Percentiles rank a stretch among this genome's conserved stretches.
phyloP scores from a whole-genome alignment of 2,113 vertebrate species.

The Cardinalis cardinalis region DNA sequence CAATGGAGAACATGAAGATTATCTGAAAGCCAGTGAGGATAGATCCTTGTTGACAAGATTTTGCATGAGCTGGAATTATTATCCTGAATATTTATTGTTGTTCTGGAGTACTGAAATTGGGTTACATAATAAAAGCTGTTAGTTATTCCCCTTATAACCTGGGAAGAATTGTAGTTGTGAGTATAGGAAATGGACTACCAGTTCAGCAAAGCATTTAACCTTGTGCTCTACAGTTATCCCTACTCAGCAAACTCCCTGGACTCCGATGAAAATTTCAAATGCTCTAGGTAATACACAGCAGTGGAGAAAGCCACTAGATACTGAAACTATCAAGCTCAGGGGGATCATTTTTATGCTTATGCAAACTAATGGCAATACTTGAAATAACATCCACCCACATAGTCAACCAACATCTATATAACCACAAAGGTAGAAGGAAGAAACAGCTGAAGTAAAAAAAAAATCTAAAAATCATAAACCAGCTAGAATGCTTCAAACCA shows the following conservation, averaged over 20 bases:
- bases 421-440: background rate
- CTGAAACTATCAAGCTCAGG: background rate
- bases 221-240: background rate
- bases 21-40: background rate
- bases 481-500: background rate
- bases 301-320: background rate
- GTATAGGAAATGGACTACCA: background rate
- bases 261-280: background rate
- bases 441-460: background rate
- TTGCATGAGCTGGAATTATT: background rate
- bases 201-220: background rate
- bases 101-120: background rate
- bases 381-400: background rate
- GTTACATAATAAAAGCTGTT: background rate
- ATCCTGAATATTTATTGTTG: background rate
- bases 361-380: background rate
- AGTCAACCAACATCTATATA: background rate
- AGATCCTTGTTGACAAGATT: background rate
- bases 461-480: rapidly evolving
- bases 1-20: background rate
- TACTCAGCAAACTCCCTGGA: background rate
- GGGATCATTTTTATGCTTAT: background rate
- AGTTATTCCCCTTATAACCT: background rate
- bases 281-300: background rate
- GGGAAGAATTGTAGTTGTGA: background rate